Percentiles rank a stretch among this genome's conserved stretches.
Evolutionary conservation across 2,888 invertebrate species (phyloP).

Genomic region (Leptinotarsa tumamoca): DNA sequence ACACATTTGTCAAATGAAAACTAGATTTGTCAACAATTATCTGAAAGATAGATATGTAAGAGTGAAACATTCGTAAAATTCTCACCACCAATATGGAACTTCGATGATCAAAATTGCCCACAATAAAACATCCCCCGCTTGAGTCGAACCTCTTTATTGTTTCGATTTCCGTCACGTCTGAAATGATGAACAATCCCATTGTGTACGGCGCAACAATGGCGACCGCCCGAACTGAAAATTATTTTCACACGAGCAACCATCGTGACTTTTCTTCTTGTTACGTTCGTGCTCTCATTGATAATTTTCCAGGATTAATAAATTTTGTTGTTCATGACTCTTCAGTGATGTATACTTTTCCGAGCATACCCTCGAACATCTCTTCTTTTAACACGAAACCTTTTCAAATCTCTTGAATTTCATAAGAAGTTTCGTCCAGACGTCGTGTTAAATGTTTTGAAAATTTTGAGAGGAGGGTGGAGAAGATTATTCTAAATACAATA

Average conservation of each 20-base stretch:
- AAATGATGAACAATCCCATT: conserved; percentile 50
- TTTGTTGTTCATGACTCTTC: conserved; percentile 49
- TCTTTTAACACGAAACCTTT: neutral
- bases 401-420: neutral
- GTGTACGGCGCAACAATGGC: conserved; percentile 42
- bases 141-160: conserved; percentile 33
- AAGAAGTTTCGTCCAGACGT: neutral
- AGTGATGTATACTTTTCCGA: conserved; percentile 29
- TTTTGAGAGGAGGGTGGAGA: neutral
- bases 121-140: conserved; percentile 30
- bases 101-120: conserved; percentile 30
- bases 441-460: neutral
- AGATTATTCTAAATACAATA: too few species aligned
- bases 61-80: neutral
- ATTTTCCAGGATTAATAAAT: conserved; percentile 52
- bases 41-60: neutral
- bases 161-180: conserved; percentile 50
- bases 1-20: too few species aligned
- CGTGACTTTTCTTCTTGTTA: conserved; percentile 30
- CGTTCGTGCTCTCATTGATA: conserved; percentile 52
- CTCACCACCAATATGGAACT: conserved; percentile 15
- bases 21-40: too few species aligned
- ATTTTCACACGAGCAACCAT: conserved; percentile 40
- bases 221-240: conserved; percentile 46
- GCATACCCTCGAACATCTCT: neutral